Evolutionary conservation across 2,113 vertebrate genomes (phyloP).

Genomic region (Callipepla californica): DNA sequence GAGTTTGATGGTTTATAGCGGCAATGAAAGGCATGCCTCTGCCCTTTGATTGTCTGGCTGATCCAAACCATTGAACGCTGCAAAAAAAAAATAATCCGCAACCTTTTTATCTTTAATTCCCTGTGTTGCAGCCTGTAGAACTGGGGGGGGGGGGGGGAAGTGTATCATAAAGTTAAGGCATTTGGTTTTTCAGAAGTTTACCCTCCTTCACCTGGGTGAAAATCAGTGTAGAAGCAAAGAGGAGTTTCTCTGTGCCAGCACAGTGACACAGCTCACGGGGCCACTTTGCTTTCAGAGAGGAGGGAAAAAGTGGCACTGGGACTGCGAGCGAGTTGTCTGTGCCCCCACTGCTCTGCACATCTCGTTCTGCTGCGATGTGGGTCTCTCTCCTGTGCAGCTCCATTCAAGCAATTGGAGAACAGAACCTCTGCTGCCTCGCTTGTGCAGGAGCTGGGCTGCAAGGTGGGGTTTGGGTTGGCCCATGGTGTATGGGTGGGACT

Average conservation of each 20-base stretch:
- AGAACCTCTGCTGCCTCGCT: neutral
- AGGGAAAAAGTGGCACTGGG: neutral
- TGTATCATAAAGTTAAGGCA: neutral
- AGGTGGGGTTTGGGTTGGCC: neutral
- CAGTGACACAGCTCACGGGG: neutral
- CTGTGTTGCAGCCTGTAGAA: neutral
- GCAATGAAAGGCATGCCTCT: conserved; percentile 53
- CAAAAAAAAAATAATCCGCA: neutral
- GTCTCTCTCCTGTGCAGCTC: neutral
- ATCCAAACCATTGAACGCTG: neutral
- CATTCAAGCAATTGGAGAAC: neutral
- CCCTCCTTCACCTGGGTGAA: neutral
- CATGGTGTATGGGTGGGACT: neutral
- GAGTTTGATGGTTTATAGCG: conserved; percentile 46
- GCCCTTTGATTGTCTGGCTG: conserved; percentile 32
- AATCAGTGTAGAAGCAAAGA: neutral
- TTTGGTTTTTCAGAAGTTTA: neutral
- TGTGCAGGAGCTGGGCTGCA: too few species aligned
- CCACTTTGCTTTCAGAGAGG: neutral
- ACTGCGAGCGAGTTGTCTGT: conserved; percentile 2
- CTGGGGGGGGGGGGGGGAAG: neutral
- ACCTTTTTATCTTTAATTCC: neutral
- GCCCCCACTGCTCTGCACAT: conserved; percentile 43
- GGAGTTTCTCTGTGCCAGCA: neutral
- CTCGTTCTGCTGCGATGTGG: conserved; percentile 29